These are phyloP conservation scores for Crotalus horridus DNA, from an alignment of 2,113 vertebrate genomes.

Conservation along the genomic window DNA sequence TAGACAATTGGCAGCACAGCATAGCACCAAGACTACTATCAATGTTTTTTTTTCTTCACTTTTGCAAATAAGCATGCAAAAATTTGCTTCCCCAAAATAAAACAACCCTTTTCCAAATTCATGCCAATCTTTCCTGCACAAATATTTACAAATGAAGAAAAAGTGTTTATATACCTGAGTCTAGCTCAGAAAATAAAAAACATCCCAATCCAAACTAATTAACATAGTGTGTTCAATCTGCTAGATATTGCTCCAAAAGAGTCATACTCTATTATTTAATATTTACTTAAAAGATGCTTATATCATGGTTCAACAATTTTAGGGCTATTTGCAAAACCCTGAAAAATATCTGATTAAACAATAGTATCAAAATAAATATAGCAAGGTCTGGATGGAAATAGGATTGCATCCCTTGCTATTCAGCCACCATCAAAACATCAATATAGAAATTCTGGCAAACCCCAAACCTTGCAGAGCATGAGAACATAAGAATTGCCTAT, in stretches of 20 bases:
- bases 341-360: not conserved
- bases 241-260: not conserved
- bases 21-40: not conserved
- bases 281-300: not conserved
- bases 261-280: not conserved
- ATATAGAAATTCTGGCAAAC: not conserved
- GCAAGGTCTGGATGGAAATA: not conserved
- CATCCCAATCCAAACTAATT: not conserved
- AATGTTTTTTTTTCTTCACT: not conserved
- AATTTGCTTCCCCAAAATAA: slow-evolving; percentile 8
- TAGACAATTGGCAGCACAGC: not conserved
- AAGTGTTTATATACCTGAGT: not conserved
- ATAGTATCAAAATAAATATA: not conserved
- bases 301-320: not conserved
- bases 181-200: not conserved
- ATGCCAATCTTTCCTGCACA: slow-evolving; percentile 3
- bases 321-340: not conserved
- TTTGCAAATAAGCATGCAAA: not conserved
- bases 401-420: not conserved
- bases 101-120: not conserved
- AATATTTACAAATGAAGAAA: slow-evolving; percentile 10
- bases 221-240: not conserved
- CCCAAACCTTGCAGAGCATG: not conserved
- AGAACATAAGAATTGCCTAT: not conserved
- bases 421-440: not conserved